These are phyloP conservation scores for Pseudotriccus pelzelni DNA, from an alignment of 2,797 vertebrate genomes.

Conservation along the genomic window DNA sequence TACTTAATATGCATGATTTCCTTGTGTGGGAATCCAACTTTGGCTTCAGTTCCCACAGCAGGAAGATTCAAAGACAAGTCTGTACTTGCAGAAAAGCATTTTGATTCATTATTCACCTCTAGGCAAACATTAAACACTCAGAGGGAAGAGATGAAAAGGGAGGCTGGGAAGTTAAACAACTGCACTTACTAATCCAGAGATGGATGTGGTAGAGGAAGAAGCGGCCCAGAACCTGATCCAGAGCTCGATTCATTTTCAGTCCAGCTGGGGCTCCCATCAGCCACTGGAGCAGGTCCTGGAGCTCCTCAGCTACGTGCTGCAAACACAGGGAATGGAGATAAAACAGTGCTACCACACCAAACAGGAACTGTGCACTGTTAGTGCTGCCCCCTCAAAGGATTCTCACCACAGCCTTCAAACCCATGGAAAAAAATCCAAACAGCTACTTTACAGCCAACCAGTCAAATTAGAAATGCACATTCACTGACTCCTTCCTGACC, in stretches of 20 bases:
- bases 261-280: conserved; percentile 97
- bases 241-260: conserved; percentile 95
- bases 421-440: not conserved
- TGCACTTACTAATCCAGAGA: conserved; percentile 95
- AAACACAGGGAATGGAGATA: not conserved
- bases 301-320: conserved; percentile 88
- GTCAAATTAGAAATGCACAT: not conserved
- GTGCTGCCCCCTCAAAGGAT: not conserved
- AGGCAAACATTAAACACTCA: conserved; percentile 10
- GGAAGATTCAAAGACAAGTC: conserved; percentile 21
- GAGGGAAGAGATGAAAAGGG: conserved; percentile 11
- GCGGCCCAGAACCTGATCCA: conserved; percentile 95
- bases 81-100: conserved; percentile 25
- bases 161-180: not conserved
- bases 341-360: not conserved
- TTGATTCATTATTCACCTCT: conserved; percentile 18
- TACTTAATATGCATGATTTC: conserved; percentile 6
- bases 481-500: not conserved
- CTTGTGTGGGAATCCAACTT: conserved; percentile 34
- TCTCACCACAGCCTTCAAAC: not conserved
- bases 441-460: not conserved
- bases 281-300: conserved; percentile 94
- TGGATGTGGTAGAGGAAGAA: conserved; percentile 99
- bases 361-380: not conserved
- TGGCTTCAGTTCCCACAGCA: conserved; percentile 38